Conservation (phyloP, 1,140 invertebrate species). For the Apis laboriosa region DNA sequence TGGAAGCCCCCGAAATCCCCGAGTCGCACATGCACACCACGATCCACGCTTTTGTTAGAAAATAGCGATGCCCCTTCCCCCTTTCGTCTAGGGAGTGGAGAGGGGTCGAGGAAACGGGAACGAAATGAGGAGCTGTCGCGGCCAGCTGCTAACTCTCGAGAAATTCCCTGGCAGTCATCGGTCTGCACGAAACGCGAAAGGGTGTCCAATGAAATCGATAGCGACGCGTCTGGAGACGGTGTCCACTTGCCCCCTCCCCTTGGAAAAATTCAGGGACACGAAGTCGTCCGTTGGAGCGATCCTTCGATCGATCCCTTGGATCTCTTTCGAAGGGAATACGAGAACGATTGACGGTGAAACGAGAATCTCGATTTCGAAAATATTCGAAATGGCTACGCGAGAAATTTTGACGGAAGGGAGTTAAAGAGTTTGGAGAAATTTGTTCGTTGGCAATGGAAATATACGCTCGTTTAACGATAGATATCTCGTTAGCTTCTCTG, state of each 20-base stretch:
- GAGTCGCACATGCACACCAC: constrained; percentile 7
- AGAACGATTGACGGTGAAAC: too few relatives aligned
- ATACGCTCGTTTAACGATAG: constrained; percentile 66
- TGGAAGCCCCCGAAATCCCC: constrained; percentile 38
- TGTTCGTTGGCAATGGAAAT: constrained; percentile 33
- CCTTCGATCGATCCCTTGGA: too few relatives aligned
- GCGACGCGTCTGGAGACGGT: constrained; percentile 49
- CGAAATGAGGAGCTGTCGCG: constrained; percentile 77
- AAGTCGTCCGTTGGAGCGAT: too few relatives aligned
- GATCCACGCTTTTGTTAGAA: constrained; percentile 23
- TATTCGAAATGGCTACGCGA: too few relatives aligned
- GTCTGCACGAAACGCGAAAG: constrained; percentile 54
- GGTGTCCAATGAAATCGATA: constrained; percentile 77
- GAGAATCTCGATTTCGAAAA: too few relatives aligned
- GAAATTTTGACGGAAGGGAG: constrained; percentile 26
- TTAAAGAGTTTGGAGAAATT: too few relatives aligned
- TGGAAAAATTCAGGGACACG: background rate
- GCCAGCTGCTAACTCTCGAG: constrained; percentile 76
- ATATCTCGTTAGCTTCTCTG: constrained; percentile 74
- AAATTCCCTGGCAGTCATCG: constrained; percentile 76
- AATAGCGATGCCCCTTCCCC: constrained; percentile 29
- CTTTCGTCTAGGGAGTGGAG: background rate
- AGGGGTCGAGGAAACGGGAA: too few relatives aligned
- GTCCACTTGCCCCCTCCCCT: constrained; percentile 4
- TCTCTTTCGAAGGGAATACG: too few relatives aligned